A percentile compares a stretch with the other conserved stretches of the same genome.
These are phyloP conservation scores for Beris morrisii DNA, from an alignment of 2,888 invertebrate species.

Conservation along the genomic window DNA sequence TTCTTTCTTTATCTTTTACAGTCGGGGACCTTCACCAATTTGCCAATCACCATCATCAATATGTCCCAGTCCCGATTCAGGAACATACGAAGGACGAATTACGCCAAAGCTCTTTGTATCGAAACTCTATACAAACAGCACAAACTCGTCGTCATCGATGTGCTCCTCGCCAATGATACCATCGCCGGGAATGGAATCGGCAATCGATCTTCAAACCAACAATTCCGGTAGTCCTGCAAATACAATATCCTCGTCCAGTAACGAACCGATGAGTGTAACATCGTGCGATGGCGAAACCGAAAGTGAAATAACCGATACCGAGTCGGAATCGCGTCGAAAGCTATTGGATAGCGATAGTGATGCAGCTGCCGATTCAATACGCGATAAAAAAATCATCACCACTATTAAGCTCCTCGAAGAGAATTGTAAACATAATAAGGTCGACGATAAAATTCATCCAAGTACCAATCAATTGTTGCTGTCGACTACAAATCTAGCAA, in stretches of 20 bases:
- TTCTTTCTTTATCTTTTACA: slow-evolving; percentile 40
- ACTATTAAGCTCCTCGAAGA: slow-evolving; percentile 16
- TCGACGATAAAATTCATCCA: background rate
- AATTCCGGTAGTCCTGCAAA: slow-evolving; percentile 39
- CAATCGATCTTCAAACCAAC: slow-evolving; percentile 41
- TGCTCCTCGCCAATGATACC: slow-evolving; percentile 50
- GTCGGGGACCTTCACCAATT: slow-evolving; percentile 55
- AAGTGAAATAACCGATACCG: slow-evolving; percentile 33
- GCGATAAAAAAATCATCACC: slow-evolving; percentile 17
- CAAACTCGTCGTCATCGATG: slow-evolving; percentile 50
- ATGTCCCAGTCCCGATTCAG: slow-evolving; percentile 56
- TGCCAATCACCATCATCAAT: slow-evolving; percentile 57
- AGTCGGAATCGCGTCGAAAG: slow-evolving; percentile 35
- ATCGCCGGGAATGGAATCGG: slow-evolving; percentile 40
- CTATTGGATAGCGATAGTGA: slow-evolving; percentile 26
- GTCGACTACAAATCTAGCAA: background rate
- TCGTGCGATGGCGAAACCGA: slow-evolving; percentile 21
- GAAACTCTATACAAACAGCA: slow-evolving; percentile 50
- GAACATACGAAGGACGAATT: slow-evolving; percentile 55
- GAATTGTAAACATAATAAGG: slow-evolving; percentile 2
- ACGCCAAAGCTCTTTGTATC: slow-evolving; percentile 56
- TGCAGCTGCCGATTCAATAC: slow-evolving; percentile 15
- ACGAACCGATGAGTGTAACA: slow-evolving; percentile 47
- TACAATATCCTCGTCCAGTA: slow-evolving; percentile 43
- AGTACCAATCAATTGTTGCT: slow-evolving; percentile 11